A percentile compares a stretch with the other conserved stretches of the same genome.
Evolutionary conservation across 2,113 vertebrate species (phyloP).

Genomic region (Boleophthalmus pectinirostris): DNA sequence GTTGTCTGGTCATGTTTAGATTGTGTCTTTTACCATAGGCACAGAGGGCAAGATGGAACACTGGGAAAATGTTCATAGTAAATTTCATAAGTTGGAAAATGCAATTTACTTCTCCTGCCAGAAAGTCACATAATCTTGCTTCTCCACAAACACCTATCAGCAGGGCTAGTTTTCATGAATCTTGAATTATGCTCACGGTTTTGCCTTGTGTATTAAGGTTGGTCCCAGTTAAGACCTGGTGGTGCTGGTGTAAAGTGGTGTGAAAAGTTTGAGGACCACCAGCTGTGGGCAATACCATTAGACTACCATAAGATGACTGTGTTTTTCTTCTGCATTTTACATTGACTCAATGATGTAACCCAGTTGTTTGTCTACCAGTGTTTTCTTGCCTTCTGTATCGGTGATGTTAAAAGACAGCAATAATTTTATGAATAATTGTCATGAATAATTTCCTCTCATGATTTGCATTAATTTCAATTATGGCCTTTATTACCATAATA

Average conservation of each 20-base stretch:
- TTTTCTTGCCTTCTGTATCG: background rate
- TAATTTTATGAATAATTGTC: slow-evolving; percentile 27
- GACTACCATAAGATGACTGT: too few relatives aligned
- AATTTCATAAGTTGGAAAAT: background rate
- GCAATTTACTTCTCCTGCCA: background rate
- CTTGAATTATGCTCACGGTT: background rate
- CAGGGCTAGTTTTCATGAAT: background rate
- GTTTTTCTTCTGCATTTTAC: background rate
- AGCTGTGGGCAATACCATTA: background rate
- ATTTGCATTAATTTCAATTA: slow-evolving; percentile 1
- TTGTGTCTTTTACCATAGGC: too few relatives aligned
- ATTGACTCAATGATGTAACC: background rate
- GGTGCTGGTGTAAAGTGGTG: background rate
- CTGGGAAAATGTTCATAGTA: too few relatives aligned
- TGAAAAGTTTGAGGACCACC: background rate
- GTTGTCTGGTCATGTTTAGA: too few relatives aligned
- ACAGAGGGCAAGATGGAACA: too few relatives aligned
- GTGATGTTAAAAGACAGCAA: slow-evolving; percentile 26
- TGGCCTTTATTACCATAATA: background rate
- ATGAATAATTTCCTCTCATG: background rate
- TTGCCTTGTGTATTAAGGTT: background rate
- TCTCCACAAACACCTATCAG: background rate
- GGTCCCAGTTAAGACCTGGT: background rate
- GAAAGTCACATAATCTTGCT: slow-evolving; percentile 16
- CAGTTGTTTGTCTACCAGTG: background rate